Evolutionary conservation across 2,113 vertebrate genomes (phyloP).

Genomic region (Scortum barcoo): DNA sequence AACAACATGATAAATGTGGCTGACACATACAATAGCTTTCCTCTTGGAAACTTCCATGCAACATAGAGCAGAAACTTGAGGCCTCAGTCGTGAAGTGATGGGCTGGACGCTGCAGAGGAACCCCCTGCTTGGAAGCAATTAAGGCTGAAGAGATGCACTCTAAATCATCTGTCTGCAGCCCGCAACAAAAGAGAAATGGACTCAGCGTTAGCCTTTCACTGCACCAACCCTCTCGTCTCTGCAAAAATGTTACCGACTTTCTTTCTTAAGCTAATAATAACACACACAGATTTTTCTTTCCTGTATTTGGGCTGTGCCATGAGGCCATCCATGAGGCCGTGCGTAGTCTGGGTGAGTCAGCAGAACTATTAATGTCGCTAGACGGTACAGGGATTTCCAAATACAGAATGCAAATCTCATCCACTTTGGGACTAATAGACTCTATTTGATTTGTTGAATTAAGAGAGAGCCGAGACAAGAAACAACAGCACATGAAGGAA

Average conservation of each 20-base stretch:
- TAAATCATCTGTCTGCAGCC: conserved; percentile 62
- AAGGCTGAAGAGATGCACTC: conserved; percentile 41
- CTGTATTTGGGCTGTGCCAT: conserved; percentile 16
- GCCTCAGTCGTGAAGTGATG: conserved; percentile 45
- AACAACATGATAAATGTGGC: conserved; percentile 59
- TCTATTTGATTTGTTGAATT: conserved; percentile 47
- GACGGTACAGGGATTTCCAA: neutral
- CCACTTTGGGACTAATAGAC: conserved; percentile 22
- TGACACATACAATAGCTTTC: conserved; percentile 54
- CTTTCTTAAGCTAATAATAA: conserved; percentile 53
- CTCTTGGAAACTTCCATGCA: conserved; percentile 60
- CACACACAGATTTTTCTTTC: conserved; percentile 22
- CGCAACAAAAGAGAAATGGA: conserved; percentile 33
- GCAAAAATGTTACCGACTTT: conserved; percentile 40
- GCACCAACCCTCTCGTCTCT: neutral
- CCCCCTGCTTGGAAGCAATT: conserved; percentile 70
- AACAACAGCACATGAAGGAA: conserved; percentile 59
- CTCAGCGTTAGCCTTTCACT: neutral
- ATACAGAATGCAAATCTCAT: neutral
- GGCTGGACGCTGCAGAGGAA: conserved; percentile 59
- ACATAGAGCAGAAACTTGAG: conserved; percentile 62
- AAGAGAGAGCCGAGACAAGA: conserved; percentile 44
- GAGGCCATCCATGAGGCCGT: conserved; percentile 13
- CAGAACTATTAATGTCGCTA: conserved; percentile 7
- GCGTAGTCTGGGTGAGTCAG: conserved; percentile 35